Percentiles rank a stretch among this genome's conserved stretches.
phyloP scores from a whole-genome alignment of 64 coral and sea anemone species.

The Catalaphyllia jardinei region DNA sequence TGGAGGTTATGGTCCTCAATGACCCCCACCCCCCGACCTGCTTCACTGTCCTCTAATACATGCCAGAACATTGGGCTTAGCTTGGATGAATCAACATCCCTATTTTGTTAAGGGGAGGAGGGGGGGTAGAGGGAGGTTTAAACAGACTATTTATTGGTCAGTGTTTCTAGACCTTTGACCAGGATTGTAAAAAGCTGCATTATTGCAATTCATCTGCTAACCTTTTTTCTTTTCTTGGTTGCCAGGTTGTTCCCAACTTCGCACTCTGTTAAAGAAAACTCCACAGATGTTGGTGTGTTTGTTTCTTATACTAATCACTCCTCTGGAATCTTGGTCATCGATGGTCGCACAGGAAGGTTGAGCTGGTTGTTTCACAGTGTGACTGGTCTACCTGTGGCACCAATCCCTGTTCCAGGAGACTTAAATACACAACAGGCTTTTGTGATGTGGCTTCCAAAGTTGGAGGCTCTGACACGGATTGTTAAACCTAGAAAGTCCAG shows the following conservation, averaged over 20 bases:
- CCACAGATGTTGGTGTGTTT: conserved; percentile 38
- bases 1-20: too few relatives aligned
- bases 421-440: not conserved
- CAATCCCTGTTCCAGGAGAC: conserved; percentile 10
- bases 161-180: too few relatives aligned
- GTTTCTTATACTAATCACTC: conserved; percentile 28
- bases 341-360: conserved; percentile 28
- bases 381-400: conserved; percentile 25
- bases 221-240: not conserved
- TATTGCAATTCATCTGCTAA: not conserved
- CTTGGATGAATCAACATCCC: too few relatives aligned
- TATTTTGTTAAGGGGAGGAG: too few relatives aligned
- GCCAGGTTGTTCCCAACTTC: conserved; percentile 14
- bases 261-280: conserved; percentile 13
- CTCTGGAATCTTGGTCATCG: conserved; percentile 34
- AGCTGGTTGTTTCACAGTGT: conserved; percentile 43
- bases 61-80: too few relatives aligned
- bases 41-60: too few relatives aligned
- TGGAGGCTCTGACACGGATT: not conserved
- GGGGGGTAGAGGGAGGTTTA: too few relatives aligned
- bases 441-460: conserved; percentile 62
- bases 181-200: too few relatives aligned
- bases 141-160: too few relatives aligned
- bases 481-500: not conserved
- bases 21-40: too few relatives aligned